Evolutionary conservation across 64 coral and sea anemone species (phyloP).

Genomic region (Stichodactyla helianthus): DNA sequence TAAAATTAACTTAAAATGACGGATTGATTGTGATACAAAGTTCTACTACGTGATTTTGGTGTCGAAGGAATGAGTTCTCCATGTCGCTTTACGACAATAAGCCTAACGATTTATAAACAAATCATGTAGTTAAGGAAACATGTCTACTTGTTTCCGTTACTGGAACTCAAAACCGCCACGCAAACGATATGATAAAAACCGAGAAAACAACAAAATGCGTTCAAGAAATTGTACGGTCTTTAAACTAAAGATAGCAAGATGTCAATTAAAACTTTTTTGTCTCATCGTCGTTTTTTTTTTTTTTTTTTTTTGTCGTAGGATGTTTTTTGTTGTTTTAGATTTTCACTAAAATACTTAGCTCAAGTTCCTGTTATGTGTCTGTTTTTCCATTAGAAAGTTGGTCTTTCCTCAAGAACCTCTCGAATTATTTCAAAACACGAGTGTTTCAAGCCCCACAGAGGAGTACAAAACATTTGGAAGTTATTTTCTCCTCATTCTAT

Average conservation of each 20-base stretch:
- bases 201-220: background rate
- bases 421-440: background rate
- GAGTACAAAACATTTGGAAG: background rate
- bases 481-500: background rate
- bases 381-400: slow-evolving; percentile 1
- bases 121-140: slow-evolving; percentile 3
- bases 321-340: background rate
- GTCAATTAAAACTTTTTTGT: background rate
- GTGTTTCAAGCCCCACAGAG: background rate
- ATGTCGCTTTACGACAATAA: background rate
- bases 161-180: background rate
- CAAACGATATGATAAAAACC: background rate
- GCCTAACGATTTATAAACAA: slow-evolving; percentile 9
- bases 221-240: background rate
- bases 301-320: background rate
- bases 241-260: background rate
- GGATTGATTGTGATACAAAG: background rate
- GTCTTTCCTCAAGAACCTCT: background rate
- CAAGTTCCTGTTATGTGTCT: background rate
- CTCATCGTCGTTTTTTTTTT: background rate
- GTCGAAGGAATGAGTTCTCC: background rate
- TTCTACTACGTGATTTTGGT: background rate
- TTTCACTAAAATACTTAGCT: background rate
- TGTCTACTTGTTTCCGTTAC: background rate
- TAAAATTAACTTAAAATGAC: background rate